Percentiles rank a stretch among this genome's conserved stretches.
Conservation (phyloP, 2,797 vertebrate species). For the Peromyscus attwateri region DNA sequence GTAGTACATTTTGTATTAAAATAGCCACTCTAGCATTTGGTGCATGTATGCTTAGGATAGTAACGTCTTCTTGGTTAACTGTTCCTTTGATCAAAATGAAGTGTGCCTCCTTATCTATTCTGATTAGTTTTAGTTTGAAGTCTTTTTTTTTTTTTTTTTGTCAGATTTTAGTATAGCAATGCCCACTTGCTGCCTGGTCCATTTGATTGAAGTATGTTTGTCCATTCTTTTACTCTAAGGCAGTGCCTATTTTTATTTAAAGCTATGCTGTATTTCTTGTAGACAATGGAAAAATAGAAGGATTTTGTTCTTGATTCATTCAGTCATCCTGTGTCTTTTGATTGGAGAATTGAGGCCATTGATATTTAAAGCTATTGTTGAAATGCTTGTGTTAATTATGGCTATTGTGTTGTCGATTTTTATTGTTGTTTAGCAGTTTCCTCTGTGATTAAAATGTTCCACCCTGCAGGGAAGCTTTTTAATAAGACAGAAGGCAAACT, state of each 20-base stretch:
- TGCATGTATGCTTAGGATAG: background rate
- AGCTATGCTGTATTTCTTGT: background rate
- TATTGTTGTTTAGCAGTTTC: background rate
- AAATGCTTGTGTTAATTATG: background rate
- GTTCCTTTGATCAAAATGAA: background rate
- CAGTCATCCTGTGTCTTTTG: background rate
- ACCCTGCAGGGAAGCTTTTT: background rate
- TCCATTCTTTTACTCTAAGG: background rate
- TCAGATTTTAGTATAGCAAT: background rate
- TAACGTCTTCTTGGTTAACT: background rate
- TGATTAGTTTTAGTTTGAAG: background rate
- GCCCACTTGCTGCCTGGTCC: background rate
- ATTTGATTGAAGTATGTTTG: background rate
- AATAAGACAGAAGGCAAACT: background rate
- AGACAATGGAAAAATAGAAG: background rate
- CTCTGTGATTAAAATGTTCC: background rate
- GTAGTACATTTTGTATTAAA: background rate
- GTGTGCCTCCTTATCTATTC: background rate
- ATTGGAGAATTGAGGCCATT: background rate
- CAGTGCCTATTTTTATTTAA: background rate
- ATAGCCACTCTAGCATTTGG: background rate
- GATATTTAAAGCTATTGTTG: background rate
- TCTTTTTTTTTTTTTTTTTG: background rate
- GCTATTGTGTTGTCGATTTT: background rate
- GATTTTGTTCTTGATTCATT: background rate